phyloP scores from a whole-genome alignment of 2,888 invertebrate genomes.

The Polietes domitor region DNA sequence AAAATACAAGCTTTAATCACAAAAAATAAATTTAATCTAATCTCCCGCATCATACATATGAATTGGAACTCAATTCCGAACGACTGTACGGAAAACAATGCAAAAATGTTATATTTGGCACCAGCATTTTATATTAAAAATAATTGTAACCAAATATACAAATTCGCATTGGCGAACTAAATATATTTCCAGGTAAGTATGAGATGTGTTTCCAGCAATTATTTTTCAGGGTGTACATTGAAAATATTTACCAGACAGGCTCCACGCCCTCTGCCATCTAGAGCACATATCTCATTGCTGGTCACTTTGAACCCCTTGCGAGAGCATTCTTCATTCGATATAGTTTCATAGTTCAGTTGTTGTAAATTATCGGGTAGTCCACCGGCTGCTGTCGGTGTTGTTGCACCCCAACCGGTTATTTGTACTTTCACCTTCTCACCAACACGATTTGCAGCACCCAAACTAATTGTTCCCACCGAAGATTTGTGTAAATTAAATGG shows the following conservation, averaged over 20 bases:
- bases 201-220: too few species aligned
- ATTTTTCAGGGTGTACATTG: too few species aligned
- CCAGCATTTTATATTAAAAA: too few species aligned
- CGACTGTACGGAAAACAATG: too few species aligned
- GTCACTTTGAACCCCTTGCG: conserved; percentile 76
- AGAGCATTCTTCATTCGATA: conserved; percentile 77
- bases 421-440: conserved; percentile 73
- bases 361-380: conserved; percentile 76
- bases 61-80: too few species aligned
- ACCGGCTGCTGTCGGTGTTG: conserved; percentile 68
- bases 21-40: too few species aligned
- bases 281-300: conserved; percentile 77
- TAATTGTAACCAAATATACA: too few species aligned
- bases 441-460: conserved; percentile 72
- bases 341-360: conserved; percentile 76
- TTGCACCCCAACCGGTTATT: conserved; percentile 79
- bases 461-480: conserved; percentile 69
- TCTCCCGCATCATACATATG: too few species aligned
- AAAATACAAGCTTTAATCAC: too few species aligned
- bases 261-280: conserved; percentile 73
- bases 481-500: conserved; percentile 72
- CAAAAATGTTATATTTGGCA: too few species aligned
- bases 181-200: too few species aligned
- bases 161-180: too few species aligned
- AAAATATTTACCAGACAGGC: conserved; percentile 77